These are phyloP conservation scores for Globicephala melas DNA, from an alignment of 2,113 vertebrate species.

Conservation along the genomic window DNA sequence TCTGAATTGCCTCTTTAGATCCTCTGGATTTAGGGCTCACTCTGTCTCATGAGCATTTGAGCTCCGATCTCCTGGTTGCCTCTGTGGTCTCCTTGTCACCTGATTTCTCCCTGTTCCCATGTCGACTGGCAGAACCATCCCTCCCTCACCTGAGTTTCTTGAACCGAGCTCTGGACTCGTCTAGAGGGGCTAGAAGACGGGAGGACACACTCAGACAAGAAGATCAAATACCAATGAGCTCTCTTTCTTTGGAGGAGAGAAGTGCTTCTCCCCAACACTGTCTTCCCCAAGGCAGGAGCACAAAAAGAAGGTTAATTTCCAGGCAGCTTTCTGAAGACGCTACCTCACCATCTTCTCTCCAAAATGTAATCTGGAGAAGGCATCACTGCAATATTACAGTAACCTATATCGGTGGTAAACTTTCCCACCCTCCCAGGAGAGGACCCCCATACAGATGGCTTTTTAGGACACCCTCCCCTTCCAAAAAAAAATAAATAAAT, in stretches of 20 bases:
- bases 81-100: neutral
- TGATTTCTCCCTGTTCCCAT: neutral
- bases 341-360: neutral
- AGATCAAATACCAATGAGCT: constrained; percentile 28
- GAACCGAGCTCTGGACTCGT: neutral
- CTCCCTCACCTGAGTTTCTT: neutral
- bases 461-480: neutral
- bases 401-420: neutral
- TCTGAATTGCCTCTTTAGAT: neutral
- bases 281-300: constrained; percentile 54
- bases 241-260: neutral
- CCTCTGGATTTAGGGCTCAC: neutral
- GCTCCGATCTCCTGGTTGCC: neutral
- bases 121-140: neutral
- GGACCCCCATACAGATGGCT: neutral
- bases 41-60: neutral
- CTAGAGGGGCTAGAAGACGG: neutral
- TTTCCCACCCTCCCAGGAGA: neutral
- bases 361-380: neutral
- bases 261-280: constrained; percentile 52
- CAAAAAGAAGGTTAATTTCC: constrained; percentile 68
- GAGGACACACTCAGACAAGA: neutral
- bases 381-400: neutral
- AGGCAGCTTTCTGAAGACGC: neutral
- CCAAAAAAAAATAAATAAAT: neutral